phyloP scores from a whole-genome alignment of 2,888 invertebrate genomes.

The Folsomia manolachei region DNA sequence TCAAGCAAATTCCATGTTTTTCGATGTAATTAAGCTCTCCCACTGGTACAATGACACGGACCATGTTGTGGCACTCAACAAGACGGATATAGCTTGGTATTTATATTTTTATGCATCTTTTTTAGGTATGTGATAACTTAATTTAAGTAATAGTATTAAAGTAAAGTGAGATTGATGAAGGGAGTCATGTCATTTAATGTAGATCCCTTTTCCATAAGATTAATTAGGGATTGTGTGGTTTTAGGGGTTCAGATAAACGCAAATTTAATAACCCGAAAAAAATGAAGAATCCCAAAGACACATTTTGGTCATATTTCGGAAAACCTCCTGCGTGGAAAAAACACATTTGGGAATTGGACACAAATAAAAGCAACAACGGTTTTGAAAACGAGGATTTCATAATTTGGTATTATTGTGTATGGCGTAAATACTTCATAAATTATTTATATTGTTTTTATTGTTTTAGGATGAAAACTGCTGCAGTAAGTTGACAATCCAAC shows the following conservation, averaged over 20 bases:
- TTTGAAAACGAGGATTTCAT: constrained; percentile 38
- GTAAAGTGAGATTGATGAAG: no score
- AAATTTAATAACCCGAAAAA: constrained; percentile 23
- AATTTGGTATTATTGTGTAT: no score
- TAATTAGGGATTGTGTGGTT: no score
- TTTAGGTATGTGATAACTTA: no score
- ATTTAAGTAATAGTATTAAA: no score
- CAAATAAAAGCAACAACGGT: constrained; percentile 31
- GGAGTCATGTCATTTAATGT: no score
- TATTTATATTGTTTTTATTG: no score
- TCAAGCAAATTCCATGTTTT: constrained; percentile 34
- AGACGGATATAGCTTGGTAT: constrained; percentile 36
- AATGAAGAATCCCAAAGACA: constrained; percentile 16
- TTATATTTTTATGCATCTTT: no score
- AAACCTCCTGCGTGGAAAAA: constrained; percentile 34
- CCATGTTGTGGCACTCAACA: constrained; percentile 23
- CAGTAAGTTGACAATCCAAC: no score
- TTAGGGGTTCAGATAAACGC: constrained; percentile 24
- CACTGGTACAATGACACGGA: not conserved
- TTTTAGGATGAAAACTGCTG: constrained; percentile 19
- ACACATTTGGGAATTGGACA: constrained; percentile 30
- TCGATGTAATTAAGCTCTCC: constrained; percentile 24
- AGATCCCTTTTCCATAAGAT: no score
- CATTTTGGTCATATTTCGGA: constrained; percentile 22
- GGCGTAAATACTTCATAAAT: no score